These are phyloP conservation scores for Sphaerophoria taeniata DNA, from an alignment of 2,888 invertebrate genomes.

Conservation along the genomic window DNA sequence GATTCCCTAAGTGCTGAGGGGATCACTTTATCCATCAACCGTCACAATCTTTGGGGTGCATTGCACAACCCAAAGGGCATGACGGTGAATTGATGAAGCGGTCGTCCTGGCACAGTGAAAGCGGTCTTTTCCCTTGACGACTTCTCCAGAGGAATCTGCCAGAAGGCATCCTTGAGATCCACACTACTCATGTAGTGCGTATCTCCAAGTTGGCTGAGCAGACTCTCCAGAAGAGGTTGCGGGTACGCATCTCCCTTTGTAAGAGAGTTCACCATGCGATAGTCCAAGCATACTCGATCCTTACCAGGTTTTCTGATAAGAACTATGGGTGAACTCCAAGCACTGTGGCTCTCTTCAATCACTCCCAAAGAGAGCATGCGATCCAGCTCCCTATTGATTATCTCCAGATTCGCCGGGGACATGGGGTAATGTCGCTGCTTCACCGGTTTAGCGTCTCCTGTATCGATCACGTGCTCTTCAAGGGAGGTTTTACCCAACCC, in stretches of 20 bases:
- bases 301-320: neutral
- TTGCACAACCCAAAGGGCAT: constrained; percentile 1
- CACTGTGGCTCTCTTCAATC: constrained; percentile 13
- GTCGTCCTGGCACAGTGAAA: constrained; percentile 60
- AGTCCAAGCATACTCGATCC: constrained; percentile 46
- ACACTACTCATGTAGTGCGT: constrained; percentile 53
- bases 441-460: neutral
- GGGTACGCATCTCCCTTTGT: constrained; percentile 30
- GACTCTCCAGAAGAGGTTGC: neutral
- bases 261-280: constrained; percentile 41
- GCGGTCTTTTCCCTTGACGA: constrained; percentile 27
- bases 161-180: constrained; percentile 22
- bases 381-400: neutral
- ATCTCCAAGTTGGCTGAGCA: neutral
- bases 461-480: constrained; percentile 7
- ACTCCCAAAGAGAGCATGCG: constrained; percentile 19
- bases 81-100: constrained; percentile 61
- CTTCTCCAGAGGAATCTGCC: neutral
- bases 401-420: neutral
- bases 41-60: constrained; percentile 61
- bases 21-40: constrained; percentile 56
- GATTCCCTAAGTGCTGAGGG: constrained; percentile 34
- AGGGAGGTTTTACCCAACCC: constrained; percentile 27
- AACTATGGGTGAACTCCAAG: constrained; percentile 21
- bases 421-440: constrained; percentile 20